Evolutionary conservation across 2,113 vertebrate species (phyloP), one percentile per base, ranked within the genome.

Genomic region (Solenodon paradoxus): DNA sequence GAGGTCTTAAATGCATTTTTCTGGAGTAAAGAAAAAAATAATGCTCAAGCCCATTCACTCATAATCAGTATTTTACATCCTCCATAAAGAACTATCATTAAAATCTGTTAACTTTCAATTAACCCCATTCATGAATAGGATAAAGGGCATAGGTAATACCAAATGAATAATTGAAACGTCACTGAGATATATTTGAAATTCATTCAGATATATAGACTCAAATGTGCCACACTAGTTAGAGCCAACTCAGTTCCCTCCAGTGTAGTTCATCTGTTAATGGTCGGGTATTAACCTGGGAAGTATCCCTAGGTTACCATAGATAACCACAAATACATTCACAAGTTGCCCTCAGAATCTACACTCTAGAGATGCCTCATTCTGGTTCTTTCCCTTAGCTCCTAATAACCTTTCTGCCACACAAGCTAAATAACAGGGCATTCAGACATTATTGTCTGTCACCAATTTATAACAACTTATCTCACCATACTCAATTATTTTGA

Each of bases 21-120:
- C 61, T 89, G 82, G n/a, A 92, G 82, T 72, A 88, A 51, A 91
- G 32, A 82, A 78, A 24, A 88, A 88, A 95, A 95, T n/a, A n/a
- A n/a, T n/a, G n/a, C n/a, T 17, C 16, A 95, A 93, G 95, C 30
- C 72, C 20, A 59, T 69, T 95, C 16, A 53, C 51, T 71, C 86
- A 57, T 38, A 90, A 59, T 84, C 30, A 68, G 28, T 86, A 66
- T 57, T 61, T 89, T 89, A 78, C 17, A 75, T 92, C 82, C 26
- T 90, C 72, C 72, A 9, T 88, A 71, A 24, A 42, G 64, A 42
- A 22, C 45, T 68, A 26, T 86, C 20, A 90, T 12, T 85, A 85
- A 78, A 72, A 89, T 81, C 17, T 78, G 47, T 96, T 63, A 84
- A 53, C 10, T 63, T 79, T 74, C 71, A 86, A n/a, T 66, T 87